phyloP scores from a whole-genome alignment of 2,113 vertebrate species.

The Pungitius pungitius region DNA sequence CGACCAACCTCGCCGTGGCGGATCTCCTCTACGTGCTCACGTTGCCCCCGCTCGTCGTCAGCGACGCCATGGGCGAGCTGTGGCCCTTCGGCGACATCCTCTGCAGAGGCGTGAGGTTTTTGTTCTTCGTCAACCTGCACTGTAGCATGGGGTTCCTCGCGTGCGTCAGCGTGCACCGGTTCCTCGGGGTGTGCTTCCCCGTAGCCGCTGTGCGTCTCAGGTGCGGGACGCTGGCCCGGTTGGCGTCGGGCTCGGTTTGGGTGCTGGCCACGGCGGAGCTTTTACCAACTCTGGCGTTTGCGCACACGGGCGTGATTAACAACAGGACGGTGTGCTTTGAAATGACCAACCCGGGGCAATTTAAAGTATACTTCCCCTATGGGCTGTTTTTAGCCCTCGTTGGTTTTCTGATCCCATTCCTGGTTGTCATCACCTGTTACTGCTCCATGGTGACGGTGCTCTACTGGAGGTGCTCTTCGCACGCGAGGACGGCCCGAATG shows the following conservation, averaged over 20 bases:
- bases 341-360: slow-evolving; percentile 38
- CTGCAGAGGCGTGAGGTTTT: slow-evolving; percentile 68
- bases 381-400: slow-evolving; percentile 51
- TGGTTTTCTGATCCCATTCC: slow-evolving; percentile 68
- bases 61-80: slow-evolving; percentile 52
- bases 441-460: slow-evolving; percentile 66
- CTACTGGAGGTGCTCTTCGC: neutral
- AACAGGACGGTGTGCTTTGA: slow-evolving; percentile 69
- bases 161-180: slow-evolving; percentile 73
- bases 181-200: slow-evolving; percentile 70
- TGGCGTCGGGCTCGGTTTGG: slow-evolving; percentile 45
- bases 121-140: slow-evolving; percentile 73
- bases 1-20: slow-evolving; percentile 70
- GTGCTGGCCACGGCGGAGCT: slow-evolving; percentile 53
- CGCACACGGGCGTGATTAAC: slow-evolving; percentile 44
- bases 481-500: neutral
- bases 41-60: slow-evolving; percentile 71
- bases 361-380: slow-evolving; percentile 61
- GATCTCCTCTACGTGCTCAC: slow-evolving; percentile 73
- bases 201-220: slow-evolving; percentile 50
- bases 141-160: slow-evolving; percentile 73
- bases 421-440: slow-evolving; percentile 59
- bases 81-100: slow-evolving; percentile 70
- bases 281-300: slow-evolving; percentile 64
- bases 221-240: slow-evolving; percentile 40